A percentile compares a stretch with the other conserved stretches of the same genome.
Evolutionary conservation across 2,797 vertebrate genomes (phyloP).

Genomic region (Diplodus sargus): DNA sequence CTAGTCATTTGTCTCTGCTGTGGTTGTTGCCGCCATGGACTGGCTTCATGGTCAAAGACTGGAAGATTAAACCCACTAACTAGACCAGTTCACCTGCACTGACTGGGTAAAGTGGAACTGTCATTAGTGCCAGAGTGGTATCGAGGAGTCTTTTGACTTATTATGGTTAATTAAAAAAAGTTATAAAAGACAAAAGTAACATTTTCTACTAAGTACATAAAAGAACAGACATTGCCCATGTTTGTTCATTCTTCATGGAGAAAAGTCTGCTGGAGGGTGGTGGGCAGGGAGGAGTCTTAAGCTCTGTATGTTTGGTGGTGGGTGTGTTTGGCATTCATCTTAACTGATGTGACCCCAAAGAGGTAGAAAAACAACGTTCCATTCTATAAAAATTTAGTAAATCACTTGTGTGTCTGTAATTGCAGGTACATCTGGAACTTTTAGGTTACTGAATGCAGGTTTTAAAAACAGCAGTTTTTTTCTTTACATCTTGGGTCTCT

Average conservation of each 20-base stretch:
- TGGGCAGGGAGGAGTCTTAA: neutral
- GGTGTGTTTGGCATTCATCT: slow-evolving; percentile 6
- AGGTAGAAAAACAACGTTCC: slow-evolving; percentile 45
- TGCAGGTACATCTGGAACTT: slow-evolving; percentile 12
- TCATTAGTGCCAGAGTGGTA: slow-evolving; percentile 6
- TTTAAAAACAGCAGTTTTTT: neutral
- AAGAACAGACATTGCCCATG: slow-evolving; percentile 13
- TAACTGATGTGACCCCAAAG: slow-evolving; percentile 32
- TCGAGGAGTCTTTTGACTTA: slow-evolving; percentile 26
- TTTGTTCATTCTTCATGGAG: slow-evolving; percentile 11
- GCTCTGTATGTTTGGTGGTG: neutral
- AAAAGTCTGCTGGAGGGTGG: slow-evolving; percentile 12
- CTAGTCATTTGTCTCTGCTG: slow-evolving; percentile 5
- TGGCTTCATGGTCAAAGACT: neutral
- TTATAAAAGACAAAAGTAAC: slow-evolving; percentile 23
- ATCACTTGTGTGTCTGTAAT: neutral
- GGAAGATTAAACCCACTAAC: slow-evolving; percentile 6
- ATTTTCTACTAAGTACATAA: slow-evolving; percentile 50
- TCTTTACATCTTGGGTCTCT: slow-evolving; percentile 5
- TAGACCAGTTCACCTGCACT: neutral
- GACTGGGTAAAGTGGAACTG: neutral
- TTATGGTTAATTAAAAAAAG: slow-evolving; percentile 40
- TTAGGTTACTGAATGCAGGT: neutral
- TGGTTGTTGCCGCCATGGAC: neutral
- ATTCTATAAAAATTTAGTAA: neutral